Conservation (phyloP, 2,888 invertebrate species). For the Brenthis daphne region DNA sequence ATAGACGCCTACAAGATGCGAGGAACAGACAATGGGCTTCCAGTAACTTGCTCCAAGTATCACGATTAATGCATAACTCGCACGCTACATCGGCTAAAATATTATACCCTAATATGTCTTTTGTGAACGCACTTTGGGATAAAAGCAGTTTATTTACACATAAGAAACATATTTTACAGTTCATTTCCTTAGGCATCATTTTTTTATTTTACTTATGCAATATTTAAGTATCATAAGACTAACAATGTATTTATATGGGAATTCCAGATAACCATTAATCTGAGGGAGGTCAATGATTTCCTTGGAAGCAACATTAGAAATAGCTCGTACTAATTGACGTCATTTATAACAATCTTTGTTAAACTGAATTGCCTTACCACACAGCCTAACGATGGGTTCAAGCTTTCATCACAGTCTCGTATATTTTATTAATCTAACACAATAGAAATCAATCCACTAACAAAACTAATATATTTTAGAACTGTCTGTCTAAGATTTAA, state of each 20-base stretch:
- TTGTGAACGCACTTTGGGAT: neutral
- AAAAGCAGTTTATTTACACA: neutral
- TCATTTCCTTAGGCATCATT: neutral
- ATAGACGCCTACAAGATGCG: conserved; percentile 21
- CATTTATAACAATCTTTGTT: conserved; percentile 22
- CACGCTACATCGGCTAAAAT: conserved; percentile 19
- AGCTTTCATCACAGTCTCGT: conserved; percentile 1
- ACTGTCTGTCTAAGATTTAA: neutral
- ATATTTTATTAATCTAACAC: neutral
- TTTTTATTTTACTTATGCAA: neutral
- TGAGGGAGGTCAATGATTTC: conserved; percentile 15
- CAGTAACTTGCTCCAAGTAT: conserved; percentile 12
- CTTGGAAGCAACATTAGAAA: conserved; percentile 7
- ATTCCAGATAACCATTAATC: conserved; percentile 15
- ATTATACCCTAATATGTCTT: conserved; percentile 1
- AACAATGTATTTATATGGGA: conserved; percentile 4
- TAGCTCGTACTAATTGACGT: conserved; percentile 18
- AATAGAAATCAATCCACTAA: neutral
- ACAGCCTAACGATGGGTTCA: conserved; percentile 7
- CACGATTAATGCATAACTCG: conserved; percentile 24
- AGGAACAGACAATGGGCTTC: conserved; percentile 24
- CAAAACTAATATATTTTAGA: neutral
- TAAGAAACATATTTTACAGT: neutral
- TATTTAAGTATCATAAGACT: neutral
- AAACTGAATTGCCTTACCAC: conserved; percentile 20